phyloP scores from a whole-genome alignment of 2,888 invertebrate species.

The Monopis laevigella region DNA sequence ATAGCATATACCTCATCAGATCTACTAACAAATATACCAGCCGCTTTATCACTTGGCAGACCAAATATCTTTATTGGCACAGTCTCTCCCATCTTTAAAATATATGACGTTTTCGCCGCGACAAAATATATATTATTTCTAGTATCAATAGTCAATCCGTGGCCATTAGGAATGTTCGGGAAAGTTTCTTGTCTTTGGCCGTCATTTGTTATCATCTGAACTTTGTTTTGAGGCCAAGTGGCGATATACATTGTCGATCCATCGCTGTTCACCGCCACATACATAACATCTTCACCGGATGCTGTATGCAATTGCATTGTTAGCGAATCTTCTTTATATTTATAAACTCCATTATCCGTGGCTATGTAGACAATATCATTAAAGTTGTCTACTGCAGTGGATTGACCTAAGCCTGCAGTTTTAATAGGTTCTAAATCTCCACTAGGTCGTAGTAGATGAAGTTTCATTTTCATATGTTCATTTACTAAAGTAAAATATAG shows the following conservation, averaged over 20 bases:
- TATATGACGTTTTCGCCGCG: slow-evolving; percentile 47
- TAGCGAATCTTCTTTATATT: slow-evolving; percentile 42
- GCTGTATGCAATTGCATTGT: slow-evolving; percentile 40
- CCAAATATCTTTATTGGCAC: slow-evolving; percentile 50
- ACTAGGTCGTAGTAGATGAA: slow-evolving; percentile 35
- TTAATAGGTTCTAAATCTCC: slow-evolving; percentile 42
- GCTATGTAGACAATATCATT: slow-evolving; percentile 54
- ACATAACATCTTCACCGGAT: slow-evolving; percentile 7
- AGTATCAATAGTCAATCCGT: slow-evolving; percentile 46
- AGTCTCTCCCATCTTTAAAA: slow-evolving; percentile 34
- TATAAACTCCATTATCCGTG: slow-evolving; percentile 57
- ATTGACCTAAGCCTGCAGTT: slow-evolving; percentile 50
- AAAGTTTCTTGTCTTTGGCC: slow-evolving; percentile 40
- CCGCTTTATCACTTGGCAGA: slow-evolving; percentile 42
- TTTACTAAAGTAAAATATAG: slow-evolving; percentile 49
- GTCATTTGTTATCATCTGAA: slow-evolving; percentile 42
- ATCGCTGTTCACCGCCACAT: slow-evolving; percentile 24
- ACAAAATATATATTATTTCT: slow-evolving; percentile 52
- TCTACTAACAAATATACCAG: slow-evolving; percentile 43
- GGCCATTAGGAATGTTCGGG: slow-evolving; percentile 46
- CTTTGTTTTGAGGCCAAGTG: slow-evolving; percentile 56
- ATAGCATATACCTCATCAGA: slow-evolving; percentile 49
- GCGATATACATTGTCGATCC: slow-evolving; percentile 46
- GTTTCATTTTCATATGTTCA: slow-evolving; percentile 50
- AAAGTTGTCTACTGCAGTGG: slow-evolving; percentile 52